Conservation (phyloP, 2,888 invertebrate genomes). For the Chrysodeixis includens region DNA sequence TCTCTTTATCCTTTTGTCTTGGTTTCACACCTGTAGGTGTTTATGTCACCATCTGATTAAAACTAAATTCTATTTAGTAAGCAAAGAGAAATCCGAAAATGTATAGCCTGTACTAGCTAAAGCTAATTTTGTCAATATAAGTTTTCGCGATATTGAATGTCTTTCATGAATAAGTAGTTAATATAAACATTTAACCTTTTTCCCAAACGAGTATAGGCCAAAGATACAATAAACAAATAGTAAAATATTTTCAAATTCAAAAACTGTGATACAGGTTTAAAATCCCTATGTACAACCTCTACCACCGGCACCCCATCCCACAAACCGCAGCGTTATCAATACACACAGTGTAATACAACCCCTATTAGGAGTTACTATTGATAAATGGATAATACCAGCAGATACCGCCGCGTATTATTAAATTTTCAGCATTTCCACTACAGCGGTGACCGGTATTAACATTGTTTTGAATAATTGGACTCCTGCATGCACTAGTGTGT, state of each 20-base stretch:
- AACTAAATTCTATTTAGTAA: too few species aligned
- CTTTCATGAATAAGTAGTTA: too few species aligned
- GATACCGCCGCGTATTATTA: slow-evolving; percentile 48
- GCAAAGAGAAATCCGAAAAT: too few species aligned
- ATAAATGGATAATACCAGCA: slow-evolving; percentile 51
- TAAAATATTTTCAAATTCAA: too few species aligned
- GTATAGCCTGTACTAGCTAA: too few species aligned
- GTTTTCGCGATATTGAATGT: too few species aligned
- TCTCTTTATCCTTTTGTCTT: background rate
- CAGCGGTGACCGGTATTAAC: slow-evolving; percentile 30
- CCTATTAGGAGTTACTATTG: slow-evolving; percentile 55
- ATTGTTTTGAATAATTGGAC: slow-evolving; percentile 48
- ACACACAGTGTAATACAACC: slow-evolving; percentile 51
- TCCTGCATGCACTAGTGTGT: slow-evolving; percentile 16
- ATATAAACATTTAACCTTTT: too few species aligned
- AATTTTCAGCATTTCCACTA: slow-evolving; percentile 46
- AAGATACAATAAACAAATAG: too few species aligned
- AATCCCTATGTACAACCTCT: slow-evolving; percentile 12
- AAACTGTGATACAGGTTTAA: too few species aligned
- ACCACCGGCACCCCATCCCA: slow-evolving; percentile 25
- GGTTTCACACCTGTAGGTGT: background rate
- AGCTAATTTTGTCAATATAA: too few species aligned
- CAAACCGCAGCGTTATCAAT: slow-evolving; percentile 58
- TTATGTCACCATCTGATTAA: too few species aligned
- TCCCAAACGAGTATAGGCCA: too few species aligned